phyloP scores from a whole-genome alignment of 2,113 vertebrate genomes.

The Pao palembangensis region DNA sequence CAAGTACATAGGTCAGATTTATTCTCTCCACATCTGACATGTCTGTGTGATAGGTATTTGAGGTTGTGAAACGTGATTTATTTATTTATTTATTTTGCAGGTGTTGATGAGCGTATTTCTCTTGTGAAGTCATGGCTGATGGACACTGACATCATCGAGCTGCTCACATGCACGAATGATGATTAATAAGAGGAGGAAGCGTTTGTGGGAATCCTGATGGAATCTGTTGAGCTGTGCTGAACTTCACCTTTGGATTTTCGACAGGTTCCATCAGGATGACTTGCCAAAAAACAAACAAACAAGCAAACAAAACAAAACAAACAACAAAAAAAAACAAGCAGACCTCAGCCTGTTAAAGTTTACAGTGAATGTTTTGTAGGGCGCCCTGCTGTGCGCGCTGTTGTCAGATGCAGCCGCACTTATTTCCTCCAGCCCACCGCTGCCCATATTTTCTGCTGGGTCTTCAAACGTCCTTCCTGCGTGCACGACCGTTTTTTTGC shows the following conservation, averaged over 20 bases:
- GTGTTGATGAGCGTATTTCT: too few relatives aligned
- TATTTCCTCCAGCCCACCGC: too few relatives aligned
- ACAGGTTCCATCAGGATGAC: conserved; percentile 20
- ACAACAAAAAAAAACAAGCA: conserved; percentile 25
- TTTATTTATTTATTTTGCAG: too few relatives aligned
- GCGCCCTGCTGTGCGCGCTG: too few relatives aligned
- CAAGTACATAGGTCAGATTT: not conserved
- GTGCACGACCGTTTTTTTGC: not conserved
- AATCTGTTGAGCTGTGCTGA: too few relatives aligned
- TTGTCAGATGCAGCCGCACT: too few relatives aligned
- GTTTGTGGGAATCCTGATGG: too few relatives aligned
- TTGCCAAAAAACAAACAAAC: conserved; percentile 55
- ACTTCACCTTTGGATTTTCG: conserved; percentile 28
- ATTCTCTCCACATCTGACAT: not conserved
- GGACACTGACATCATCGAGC: too few relatives aligned
- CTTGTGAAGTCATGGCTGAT: too few relatives aligned
- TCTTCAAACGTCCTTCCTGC: not conserved
- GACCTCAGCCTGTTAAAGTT: conserved; percentile 37
- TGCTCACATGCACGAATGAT: too few relatives aligned
- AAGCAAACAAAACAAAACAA: conserved; percentile 48
- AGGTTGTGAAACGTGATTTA: not conserved
- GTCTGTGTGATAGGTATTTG: not conserved
- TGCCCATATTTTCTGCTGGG: not conserved
- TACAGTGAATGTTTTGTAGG: too few relatives aligned
- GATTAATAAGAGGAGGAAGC: too few relatives aligned